phyloP scores from a whole-genome alignment of 2,797 vertebrate species.

The Capromys pilorides region DNA sequence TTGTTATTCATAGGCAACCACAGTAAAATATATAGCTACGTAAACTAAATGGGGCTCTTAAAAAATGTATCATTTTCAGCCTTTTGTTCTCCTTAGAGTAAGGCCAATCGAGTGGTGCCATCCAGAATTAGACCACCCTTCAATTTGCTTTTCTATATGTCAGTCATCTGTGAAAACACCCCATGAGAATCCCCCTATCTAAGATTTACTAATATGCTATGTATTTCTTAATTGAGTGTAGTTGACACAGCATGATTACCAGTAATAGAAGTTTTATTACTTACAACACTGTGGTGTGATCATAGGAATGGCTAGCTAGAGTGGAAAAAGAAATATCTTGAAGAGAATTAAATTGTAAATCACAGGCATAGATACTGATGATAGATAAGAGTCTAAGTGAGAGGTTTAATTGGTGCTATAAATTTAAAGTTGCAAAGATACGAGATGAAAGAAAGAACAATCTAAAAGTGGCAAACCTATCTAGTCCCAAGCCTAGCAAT shows the following conservation, averaged over 20 bases:
- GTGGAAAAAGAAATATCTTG: background rate
- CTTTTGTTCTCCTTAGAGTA: background rate
- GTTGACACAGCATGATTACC: background rate
- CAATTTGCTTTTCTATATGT: background rate
- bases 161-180: background rate
- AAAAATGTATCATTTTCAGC: background rate
- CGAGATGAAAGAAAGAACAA: fast-evolving
- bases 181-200: background rate
- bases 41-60: background rate
- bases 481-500: background rate
- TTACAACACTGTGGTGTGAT: background rate
- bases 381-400: background rate
- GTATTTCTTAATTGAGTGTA: background rate
- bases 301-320: background rate
- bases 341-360: background rate
- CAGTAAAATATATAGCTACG: background rate
- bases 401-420: background rate
- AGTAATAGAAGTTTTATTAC: background rate
- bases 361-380: background rate
- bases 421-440: background rate
- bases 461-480: background rate
- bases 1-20: background rate
- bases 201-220: background rate
- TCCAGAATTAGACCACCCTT: background rate
- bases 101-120: no score